Evolutionary conservation across 2,888 invertebrate species (phyloP).

Genomic region (Oxystoma pomonae): DNA sequence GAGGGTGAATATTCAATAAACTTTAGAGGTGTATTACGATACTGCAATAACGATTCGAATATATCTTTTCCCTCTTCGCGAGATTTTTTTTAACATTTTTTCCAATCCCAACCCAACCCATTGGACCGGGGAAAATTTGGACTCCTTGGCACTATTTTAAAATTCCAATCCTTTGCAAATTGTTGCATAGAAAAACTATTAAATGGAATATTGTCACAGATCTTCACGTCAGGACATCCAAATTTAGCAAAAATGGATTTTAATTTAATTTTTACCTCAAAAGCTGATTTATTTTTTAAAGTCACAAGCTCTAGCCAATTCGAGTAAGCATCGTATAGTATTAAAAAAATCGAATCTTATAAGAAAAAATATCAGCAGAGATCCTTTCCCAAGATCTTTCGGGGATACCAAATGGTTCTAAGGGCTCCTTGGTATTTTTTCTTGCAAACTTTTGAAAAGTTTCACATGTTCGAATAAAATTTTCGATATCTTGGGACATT

Average conservation of each 20-base stretch:
- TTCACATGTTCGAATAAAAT: constrained; percentile 9
- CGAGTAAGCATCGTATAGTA: constrained; percentile 28
- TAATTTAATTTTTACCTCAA: constrained; percentile 4
- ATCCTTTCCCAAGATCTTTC: constrained; percentile 15
- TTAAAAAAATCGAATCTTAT: constrained; percentile 20
- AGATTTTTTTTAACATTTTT: neutral
- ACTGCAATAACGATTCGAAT: constrained; percentile 20
- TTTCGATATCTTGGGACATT: constrained; percentile 8
- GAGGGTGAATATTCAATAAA: constrained; percentile 17
- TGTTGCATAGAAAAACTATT: constrained; percentile 17
- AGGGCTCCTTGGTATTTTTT: constrained; percentile 8
- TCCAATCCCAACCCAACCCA: constrained; percentile 11
- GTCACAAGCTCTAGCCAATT: constrained; percentile 27
- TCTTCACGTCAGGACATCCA: constrained; percentile 19
- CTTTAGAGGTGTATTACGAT: constrained; percentile 25
- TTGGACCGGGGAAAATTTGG: constrained; percentile 25
- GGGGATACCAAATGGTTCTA: constrained; percentile 11
- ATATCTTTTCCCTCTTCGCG: constrained; percentile 13
- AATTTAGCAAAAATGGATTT: constrained; percentile 7
- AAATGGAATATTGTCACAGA: constrained; percentile 25
- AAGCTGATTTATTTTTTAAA: constrained; percentile 10
- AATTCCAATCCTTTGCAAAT: constrained; percentile 24
- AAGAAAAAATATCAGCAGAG: constrained; percentile 15
- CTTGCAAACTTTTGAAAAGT: constrained; percentile 10
- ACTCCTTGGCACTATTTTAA: constrained; percentile 21